Percentiles rank a stretch among this genome's conserved stretches.
These are phyloP conservation scores for Lagodon rhomboides DNA, from an alignment of 2,797 vertebrate genomes.

Conservation along the genomic window DNA sequence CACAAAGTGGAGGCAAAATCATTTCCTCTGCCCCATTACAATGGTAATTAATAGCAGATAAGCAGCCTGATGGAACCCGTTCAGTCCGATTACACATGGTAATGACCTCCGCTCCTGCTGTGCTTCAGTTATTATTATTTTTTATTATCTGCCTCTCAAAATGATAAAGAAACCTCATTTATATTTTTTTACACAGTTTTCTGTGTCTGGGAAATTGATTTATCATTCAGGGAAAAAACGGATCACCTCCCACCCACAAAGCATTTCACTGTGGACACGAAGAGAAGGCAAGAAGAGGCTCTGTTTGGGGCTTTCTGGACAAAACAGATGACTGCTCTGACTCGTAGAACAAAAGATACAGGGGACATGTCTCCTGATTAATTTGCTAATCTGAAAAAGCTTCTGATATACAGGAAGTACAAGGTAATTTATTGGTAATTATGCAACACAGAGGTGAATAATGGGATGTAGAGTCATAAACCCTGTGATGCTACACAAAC, in stretches of 20 bases:
- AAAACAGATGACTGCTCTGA: slow-evolving; percentile 10
- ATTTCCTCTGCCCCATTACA: slow-evolving; percentile 52
- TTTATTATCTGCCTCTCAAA: slow-evolving; percentile 46
- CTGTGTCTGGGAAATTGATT: slow-evolving; percentile 50
- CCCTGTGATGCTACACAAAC: no score
- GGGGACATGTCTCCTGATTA: background rate
- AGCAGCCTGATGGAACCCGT: slow-evolving; percentile 49
- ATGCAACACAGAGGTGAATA: no score
- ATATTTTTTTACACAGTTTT: slow-evolving; percentile 49
- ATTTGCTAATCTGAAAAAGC: slow-evolving; percentile 16
- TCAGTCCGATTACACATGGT: slow-evolving; percentile 51
- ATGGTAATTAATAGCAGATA: slow-evolving; percentile 71
- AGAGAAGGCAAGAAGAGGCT: slow-evolving; percentile 11
- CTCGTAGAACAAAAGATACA: background rate
- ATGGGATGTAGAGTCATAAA: no score
- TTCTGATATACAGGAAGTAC: background rate
- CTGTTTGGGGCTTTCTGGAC: slow-evolving; percentile 21
- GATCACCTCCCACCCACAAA: slow-evolving; percentile 35
- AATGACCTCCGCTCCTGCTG: slow-evolving; percentile 47
- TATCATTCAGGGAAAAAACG: slow-evolving; percentile 39
- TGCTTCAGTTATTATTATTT: slow-evolving; percentile 47
- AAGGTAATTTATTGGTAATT: no score
- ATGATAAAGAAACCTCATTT: slow-evolving; percentile 51
- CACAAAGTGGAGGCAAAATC: slow-evolving; percentile 7
- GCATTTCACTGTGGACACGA: slow-evolving; percentile 25